These are phyloP conservation scores for Timema podura DNA, from an alignment of 2,888 invertebrate genomes.

Conservation along the genomic window DNA sequence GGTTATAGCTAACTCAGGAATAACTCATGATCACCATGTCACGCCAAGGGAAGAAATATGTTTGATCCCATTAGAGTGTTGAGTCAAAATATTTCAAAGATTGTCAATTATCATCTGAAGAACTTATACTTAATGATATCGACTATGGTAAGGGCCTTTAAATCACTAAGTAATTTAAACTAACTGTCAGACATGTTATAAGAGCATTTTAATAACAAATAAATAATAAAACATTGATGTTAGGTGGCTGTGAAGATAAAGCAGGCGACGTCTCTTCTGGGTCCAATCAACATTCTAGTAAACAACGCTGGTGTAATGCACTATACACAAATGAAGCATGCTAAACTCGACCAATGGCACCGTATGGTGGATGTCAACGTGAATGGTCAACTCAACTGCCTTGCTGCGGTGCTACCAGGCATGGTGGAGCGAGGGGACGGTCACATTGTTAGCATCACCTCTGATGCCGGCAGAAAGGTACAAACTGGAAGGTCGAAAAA, in stretches of 20 bases:
- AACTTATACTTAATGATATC: too few relatives aligned
- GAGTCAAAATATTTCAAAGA: too few relatives aligned
- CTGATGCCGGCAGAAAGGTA: constrained; percentile 37
- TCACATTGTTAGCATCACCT: constrained; percentile 47
- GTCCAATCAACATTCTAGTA: constrained; percentile 47
- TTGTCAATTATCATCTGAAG: too few relatives aligned
- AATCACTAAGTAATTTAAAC: too few relatives aligned
- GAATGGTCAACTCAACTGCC: constrained; percentile 34
- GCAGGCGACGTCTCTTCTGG: constrained; percentile 32
- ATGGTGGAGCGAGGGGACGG: constrained; percentile 44
- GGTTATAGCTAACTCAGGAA: too few relatives aligned
- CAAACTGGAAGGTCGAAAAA: not conserved
- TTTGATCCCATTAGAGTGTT: too few relatives aligned
- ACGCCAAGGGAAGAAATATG: too few relatives aligned
- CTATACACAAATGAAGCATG: constrained; percentile 41
- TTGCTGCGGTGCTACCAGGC: constrained; percentile 44
- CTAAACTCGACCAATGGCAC: constrained; percentile 51
- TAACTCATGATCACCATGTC: too few relatives aligned
- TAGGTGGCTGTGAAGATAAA: constrained; percentile 30
- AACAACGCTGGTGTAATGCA: constrained; percentile 52
- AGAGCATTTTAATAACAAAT: not conserved
- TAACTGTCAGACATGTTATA: not conserved
- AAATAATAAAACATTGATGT: not conserved
- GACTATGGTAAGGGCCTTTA: too few relatives aligned
- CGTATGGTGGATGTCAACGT: constrained; percentile 43